phyloP scores from a whole-genome alignment of 1,140 invertebrate species.

The Eufriesea mexicana region DNA sequence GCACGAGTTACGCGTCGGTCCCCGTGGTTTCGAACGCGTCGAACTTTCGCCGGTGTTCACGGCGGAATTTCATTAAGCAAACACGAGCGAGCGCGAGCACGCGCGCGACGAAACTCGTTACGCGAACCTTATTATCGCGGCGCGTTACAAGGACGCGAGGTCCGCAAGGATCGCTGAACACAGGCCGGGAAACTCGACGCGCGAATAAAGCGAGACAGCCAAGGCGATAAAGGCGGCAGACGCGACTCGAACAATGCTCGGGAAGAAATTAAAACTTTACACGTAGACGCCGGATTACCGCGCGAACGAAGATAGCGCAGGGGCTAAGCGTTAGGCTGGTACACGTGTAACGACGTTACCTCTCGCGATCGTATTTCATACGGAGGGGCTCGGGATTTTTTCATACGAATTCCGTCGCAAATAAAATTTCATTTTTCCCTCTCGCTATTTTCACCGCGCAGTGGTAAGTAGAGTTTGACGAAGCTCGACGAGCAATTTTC shows the following conservation, averaged over 20 bases:
- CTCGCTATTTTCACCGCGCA: too few species aligned
- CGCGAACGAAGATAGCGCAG: background rate
- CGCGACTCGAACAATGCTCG: slow-evolving; percentile 4
- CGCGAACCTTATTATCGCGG: slow-evolving; percentile 48
- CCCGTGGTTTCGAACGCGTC: slow-evolving; percentile 33
- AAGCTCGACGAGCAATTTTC: too few species aligned
- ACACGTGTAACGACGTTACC: background rate
- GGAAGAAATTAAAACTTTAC: slow-evolving; percentile 23
- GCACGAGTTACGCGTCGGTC: slow-evolving; percentile 6
- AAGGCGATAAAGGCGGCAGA: background rate
- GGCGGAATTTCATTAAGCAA: slow-evolving; percentile 50
- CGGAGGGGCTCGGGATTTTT: too few species aligned
- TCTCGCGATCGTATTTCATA: too few species aligned
- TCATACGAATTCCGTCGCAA: too few species aligned
- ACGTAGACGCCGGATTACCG: background rate
- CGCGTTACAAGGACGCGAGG: slow-evolving; percentile 25
- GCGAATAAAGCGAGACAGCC: background rate
- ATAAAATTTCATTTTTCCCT: too few species aligned
- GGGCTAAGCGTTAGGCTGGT: background rate
- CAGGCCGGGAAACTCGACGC: background rate
- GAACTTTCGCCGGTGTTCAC: slow-evolving; percentile 12
- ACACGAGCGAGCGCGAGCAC: background rate
- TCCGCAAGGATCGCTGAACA: slow-evolving; percentile 17
- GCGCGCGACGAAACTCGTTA: slow-evolving; percentile 49
- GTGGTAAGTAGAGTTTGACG: too few species aligned